Evolutionary conservation across 1,140 invertebrate species (phyloP).

Genomic region (Neotoxoptera formosana): DNA sequence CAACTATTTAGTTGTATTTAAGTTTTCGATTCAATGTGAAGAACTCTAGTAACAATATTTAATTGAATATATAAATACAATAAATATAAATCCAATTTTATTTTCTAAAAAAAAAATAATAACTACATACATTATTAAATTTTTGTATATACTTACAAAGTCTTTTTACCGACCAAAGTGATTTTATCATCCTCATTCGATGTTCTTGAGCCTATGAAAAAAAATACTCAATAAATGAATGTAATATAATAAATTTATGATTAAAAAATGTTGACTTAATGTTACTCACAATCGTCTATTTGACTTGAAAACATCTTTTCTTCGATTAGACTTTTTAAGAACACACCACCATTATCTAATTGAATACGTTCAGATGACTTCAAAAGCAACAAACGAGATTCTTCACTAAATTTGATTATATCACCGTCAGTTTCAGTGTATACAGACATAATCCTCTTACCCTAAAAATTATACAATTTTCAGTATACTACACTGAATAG

Average conservation of each 20-base stretch:
- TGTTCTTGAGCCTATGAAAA: constrained; percentile 13
- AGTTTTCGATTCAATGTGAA: too few relatives aligned
- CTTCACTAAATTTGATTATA: constrained; percentile 38
- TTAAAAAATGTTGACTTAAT: not conserved
- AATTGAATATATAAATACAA: too few relatives aligned
- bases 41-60: too few relatives aligned
- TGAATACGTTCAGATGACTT: constrained; percentile 47
- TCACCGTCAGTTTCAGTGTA: not conserved
- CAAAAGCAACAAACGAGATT: constrained; percentile 46
- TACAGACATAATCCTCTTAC: not conserved
- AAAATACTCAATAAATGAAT: not conserved
- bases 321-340: constrained; percentile 51
- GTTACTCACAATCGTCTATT: constrained; percentile 20
- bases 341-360: constrained; percentile 37
- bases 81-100: too few relatives aligned
- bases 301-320: constrained; percentile 39
- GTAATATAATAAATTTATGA: not conserved
- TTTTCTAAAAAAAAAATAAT: too few relatives aligned
- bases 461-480: constrained; percentile 6
- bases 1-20: too few relatives aligned
- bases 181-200: constrained; percentile 23
- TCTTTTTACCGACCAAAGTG: not conserved
- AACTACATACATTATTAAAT: not conserved
- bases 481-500: too few relatives aligned
- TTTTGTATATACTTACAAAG: constrained; percentile 26